phyloP scores from a whole-genome alignment of 1,140 invertebrate genomes.

The Bombus impatiens region DNA sequence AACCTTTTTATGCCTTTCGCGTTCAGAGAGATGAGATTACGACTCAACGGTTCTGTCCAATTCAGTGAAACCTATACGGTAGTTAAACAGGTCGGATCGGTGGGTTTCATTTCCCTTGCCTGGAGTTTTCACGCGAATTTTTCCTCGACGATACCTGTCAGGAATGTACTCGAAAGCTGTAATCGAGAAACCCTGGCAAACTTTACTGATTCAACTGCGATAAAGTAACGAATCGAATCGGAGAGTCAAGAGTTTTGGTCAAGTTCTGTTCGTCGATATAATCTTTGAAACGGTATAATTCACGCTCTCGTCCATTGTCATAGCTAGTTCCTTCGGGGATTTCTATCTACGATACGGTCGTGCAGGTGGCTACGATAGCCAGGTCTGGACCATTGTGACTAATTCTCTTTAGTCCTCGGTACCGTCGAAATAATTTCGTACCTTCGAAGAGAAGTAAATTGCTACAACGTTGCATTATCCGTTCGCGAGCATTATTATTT shows the following conservation, averaged over 20 bases:
- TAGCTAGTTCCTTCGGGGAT: constrained; percentile 27
- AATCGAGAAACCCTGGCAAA: background rate
- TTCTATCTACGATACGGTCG: constrained; percentile 36
- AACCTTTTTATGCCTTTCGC: background rate
- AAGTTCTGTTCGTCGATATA: constrained; percentile 7
- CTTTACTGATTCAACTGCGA: background rate
- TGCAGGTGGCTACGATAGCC: constrained; percentile 33
- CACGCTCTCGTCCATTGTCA: constrained; percentile 20
- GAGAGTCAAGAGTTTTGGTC: no score
- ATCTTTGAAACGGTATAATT: constrained; percentile 35
- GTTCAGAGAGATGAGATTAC: constrained; percentile 2
- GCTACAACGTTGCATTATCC: constrained; percentile 47
- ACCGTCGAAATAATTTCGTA: constrained; percentile 46
- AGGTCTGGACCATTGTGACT: constrained; percentile 27
- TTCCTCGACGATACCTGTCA: background rate
- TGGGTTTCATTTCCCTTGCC: no score
- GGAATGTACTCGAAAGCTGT: background rate
- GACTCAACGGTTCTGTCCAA: constrained; percentile 4
- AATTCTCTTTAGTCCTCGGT: constrained; percentile 37
- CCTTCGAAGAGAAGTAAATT: constrained; percentile 36
- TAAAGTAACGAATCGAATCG: background rate
- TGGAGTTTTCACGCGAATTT: background rate
- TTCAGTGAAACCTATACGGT: background rate
- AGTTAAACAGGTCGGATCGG: background rate
- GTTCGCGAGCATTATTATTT: constrained; percentile 43